phyloP scores from a whole-genome alignment of 2,113 vertebrate genomes.

The Setophaga kirtlandii region DNA sequence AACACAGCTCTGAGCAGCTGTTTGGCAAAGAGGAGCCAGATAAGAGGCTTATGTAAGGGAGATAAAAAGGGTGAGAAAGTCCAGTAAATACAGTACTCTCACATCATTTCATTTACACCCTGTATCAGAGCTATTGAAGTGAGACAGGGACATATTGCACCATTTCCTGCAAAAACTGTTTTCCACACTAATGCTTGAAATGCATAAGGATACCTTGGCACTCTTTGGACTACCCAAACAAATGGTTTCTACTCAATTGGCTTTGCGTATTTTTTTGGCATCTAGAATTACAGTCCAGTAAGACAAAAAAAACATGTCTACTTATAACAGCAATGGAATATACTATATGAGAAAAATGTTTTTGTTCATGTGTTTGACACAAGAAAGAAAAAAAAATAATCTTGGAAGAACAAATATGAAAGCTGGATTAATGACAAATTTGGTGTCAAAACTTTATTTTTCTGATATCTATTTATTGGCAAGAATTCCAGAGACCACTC shows the following conservation, averaged over 20 bases:
- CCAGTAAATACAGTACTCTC: neutral
- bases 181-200: neutral
- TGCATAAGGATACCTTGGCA: neutral
- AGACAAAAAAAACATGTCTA: neutral
- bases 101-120: neutral
- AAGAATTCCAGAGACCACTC: neutral
- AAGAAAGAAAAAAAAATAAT: neutral
- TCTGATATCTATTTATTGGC: neutral
- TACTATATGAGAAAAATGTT: neutral
- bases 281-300: neutral
- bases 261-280: neutral
- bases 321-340: neutral
- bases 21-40: neutral
- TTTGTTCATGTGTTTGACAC: neutral
- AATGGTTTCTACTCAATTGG: neutral
- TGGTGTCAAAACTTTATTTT: neutral
- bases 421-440: neutral
- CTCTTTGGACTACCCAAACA: neutral
- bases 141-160: neutral
- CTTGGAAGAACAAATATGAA: neutral
- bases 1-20: neutral
- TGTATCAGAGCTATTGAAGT: neutral
- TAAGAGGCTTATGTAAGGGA: conserved; percentile 6
- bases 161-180: neutral
- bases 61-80: conserved; percentile 20